Evolutionary conservation across 2,888 invertebrate species (phyloP), one percentile per base, ranked within the genome.

Genomic region (Phalera bucephala): DNA sequence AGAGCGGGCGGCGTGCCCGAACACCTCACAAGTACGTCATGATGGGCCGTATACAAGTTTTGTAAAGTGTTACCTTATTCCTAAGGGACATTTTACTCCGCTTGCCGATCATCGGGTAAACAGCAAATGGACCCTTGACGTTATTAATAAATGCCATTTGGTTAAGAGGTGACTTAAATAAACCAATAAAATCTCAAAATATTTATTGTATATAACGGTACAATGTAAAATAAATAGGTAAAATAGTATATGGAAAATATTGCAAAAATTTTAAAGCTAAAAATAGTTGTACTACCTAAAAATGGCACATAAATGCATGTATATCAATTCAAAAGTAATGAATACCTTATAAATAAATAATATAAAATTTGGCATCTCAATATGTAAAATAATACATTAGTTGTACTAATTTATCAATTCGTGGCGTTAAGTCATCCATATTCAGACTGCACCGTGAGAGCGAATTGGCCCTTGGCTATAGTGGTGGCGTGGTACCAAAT

Each of bases 401-500:
- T 79, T 78, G 68, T 76, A 80, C 71, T 78, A 61, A 36, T 41
- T 52, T 34, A 58, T 54, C 25, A 31, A 12, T 38, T 31, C 32
- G 27, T 10, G 6, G 21, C 9, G 4, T 84, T 90, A 95, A 14
- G 28, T 57, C 41, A 71, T 59, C 97, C 97, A 83, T 97, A 97
- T 77, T 97, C 97, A 0, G 97, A 97, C 58, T 97, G 97, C 40
- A 97, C 93, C 8, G 97, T 96, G 26, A 97, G 89, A 53, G 97
- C 96, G 62, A 97, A 94, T 66, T 95, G 93, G 3, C 95, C 94
- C 50, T 94, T 93, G 28, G 94, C 92, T 38, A 97, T 95, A 53
- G 91, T 93, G 21, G 97, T 97, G 33, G 95, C 93, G 76, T 97
- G 97, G 74, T 97, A 97, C 97, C 97, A 98, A 44, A 95, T 91